Base-by-base conservation (phyloP, 2,888 invertebrate genomes). In the Helleia helle region DNA sequence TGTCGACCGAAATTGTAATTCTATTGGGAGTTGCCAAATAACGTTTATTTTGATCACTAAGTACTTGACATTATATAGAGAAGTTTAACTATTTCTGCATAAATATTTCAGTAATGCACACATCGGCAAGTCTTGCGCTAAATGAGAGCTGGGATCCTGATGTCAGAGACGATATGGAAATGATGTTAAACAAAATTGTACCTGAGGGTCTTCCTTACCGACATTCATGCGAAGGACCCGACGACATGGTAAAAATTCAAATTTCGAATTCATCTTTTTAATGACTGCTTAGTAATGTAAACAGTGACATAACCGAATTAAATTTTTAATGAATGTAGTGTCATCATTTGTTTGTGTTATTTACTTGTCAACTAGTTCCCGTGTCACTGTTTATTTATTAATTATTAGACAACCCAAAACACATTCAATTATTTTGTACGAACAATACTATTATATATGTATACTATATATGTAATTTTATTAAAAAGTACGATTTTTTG, bases 111-210 rank as follows among this genome's bases (percentile, higher is more conserved):
- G 97, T 98, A 83, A 91, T 97, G 86, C 97, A 97, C 87, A 98
- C 97, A 68, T 97, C 97, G 67, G 97, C 97, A 72, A 97, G 97
- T 88, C 89, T 98, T 77, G 95, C 96, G 59, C 88, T 97, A 74
- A 97, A 97, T 84, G 97, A 97, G 88, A 97, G 96, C 86, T 97
- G 97, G 97, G 97, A 97, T 87, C 96, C 96, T 52, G 95, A 96
- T 83, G 97, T 97, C 49, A 90, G 96, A 85, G 96, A 96, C 74
- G 98, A 98, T 76, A 97, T 97, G 96, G 97, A 98, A 87, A 97
- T 97, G 96, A 96, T 98, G 95, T 89, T 98, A 81, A 97, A 97
- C 86, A 96, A 96, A 90, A 94, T 98, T 84, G 95, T 98, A 85
- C 97, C 97, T 75, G 97, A 98, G 90, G 96, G 94, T 64, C 89